Conservation (phyloP, 2,797 vertebrate species). For the Urophycis tenuis region DNA sequence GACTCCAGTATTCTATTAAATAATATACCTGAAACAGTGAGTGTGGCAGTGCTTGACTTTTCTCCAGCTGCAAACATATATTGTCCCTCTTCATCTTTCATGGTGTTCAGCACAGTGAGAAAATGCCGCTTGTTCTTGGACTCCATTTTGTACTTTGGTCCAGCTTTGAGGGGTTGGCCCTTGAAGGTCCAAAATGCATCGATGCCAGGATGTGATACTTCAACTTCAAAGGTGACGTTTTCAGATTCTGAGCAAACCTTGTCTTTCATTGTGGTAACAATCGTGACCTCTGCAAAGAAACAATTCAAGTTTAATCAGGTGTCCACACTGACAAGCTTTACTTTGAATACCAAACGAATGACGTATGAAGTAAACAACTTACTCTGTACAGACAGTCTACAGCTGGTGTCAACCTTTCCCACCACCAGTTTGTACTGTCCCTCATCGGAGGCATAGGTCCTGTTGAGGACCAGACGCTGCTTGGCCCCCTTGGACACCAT, state of each 20-base stretch:
- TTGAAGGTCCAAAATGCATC: conserved; percentile 91
- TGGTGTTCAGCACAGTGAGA: conserved; percentile 82
- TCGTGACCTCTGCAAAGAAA: conserved; percentile 78
- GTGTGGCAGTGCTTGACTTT: conserved; percentile 84
- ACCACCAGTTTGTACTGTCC: conserved; percentile 85
- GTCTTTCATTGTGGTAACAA: conserved; percentile 85
- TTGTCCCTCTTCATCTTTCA: conserved; percentile 96
- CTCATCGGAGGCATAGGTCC: conserved; percentile 84
- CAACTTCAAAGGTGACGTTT: conserved; percentile 86
- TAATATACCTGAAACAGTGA: conserved; percentile 84
- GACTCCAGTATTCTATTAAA: not conserved
- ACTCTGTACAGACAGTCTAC: conserved; percentile 86
- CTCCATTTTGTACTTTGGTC: conserved; percentile 85
- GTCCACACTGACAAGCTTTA: not conserved
- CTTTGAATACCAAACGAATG: not conserved
- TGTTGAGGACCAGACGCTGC: conserved; percentile 85
- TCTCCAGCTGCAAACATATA: conserved; percentile 91
- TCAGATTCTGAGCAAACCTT: conserved; percentile 93
- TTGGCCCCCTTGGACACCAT: conserved; percentile 88
- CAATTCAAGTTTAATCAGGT: not conserved
- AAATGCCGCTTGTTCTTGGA: conserved; percentile 80
- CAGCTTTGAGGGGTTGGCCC: conserved; percentile 79
- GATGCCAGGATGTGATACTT: conserved; percentile 88
- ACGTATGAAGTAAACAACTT: conserved; percentile 37
- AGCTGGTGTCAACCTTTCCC: conserved; percentile 87